phyloP scores from a whole-genome alignment of 2,797 vertebrate species.

The Philypnodon macrostomus region DNA sequence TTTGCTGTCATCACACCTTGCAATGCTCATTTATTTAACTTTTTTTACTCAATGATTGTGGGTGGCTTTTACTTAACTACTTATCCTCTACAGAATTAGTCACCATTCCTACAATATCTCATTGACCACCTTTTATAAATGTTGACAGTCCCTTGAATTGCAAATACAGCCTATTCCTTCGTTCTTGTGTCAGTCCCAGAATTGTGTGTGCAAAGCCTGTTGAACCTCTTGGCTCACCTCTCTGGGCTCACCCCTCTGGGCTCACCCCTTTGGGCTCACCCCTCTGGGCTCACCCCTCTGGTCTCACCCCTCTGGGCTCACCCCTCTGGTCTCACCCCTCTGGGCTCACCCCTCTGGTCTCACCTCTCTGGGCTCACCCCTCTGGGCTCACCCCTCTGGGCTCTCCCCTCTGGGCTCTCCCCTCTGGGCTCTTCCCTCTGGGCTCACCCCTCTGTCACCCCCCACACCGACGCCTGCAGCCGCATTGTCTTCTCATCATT shows the following conservation, averaged over 20 bases:
- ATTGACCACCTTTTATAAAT: not conserved
- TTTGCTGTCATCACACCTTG: too few relatives aligned
- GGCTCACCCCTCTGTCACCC: slow-evolving; percentile 61
- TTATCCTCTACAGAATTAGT: too few relatives aligned
- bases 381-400: slow-evolving; percentile 66
- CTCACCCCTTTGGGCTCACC: slow-evolving; percentile 61
- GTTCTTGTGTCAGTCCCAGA: slow-evolving; percentile 24
- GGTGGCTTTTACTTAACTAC: too few relatives aligned
- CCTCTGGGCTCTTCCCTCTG: slow-evolving; percentile 46
- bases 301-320: slow-evolving; percentile 64
- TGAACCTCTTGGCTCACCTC: slow-evolving; percentile 42
- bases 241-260: slow-evolving; percentile 52
- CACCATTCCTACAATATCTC: too few relatives aligned
- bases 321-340: slow-evolving; percentile 52
- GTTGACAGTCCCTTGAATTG: too few relatives aligned
- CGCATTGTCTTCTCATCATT: slow-evolving; percentile 65
- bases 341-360: slow-evolving; percentile 65
- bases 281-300: slow-evolving; percentile 53
- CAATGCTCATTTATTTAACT: too few relatives aligned
- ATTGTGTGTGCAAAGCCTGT: slow-evolving; percentile 35
- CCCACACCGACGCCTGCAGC: slow-evolving; percentile 65
- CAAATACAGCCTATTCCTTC: not conserved
- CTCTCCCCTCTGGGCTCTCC: slow-evolving; percentile 53
- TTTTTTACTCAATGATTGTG: too few relatives aligned
- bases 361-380: slow-evolving; percentile 52